These are phyloP conservation scores for Phylloscopus collybita DNA, from an alignment of 2,797 vertebrate genomes.

Conservation along the genomic window DNA sequence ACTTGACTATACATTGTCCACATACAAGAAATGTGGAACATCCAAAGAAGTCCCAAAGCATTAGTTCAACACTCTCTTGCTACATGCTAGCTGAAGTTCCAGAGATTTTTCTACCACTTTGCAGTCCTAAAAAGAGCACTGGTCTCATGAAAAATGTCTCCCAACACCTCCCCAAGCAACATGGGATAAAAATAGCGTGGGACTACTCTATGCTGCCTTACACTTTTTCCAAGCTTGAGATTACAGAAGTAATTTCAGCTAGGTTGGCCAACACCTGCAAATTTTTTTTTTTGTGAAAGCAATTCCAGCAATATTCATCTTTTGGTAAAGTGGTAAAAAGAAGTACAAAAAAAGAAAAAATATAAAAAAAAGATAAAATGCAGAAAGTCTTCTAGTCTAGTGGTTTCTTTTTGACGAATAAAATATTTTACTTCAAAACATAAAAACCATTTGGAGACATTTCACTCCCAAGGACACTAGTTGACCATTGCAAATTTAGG, in stretches of 20 bases:
- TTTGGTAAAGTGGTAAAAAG: not conserved
- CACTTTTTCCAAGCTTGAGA: constrained; percentile 45
- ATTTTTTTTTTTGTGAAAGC: not conserved
- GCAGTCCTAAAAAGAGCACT: constrained; percentile 43
- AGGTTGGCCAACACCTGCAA: not conserved
- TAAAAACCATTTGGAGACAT: not conserved
- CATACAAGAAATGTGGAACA: constrained; percentile 11
- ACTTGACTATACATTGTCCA: not conserved
- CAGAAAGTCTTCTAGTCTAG: not conserved
- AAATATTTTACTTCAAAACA: not conserved
- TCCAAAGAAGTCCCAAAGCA: constrained; percentile 27
- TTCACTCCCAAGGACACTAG: not conserved
- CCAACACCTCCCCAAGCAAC: constrained; percentile 58
- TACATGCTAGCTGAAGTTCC: constrained; percentile 39
- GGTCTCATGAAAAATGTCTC: constrained; percentile 41
- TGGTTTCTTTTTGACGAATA: not conserved
- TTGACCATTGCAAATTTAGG: not conserved
- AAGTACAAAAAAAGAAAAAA: not conserved
- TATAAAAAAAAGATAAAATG: not conserved
- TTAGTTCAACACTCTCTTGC: constrained; percentile 18
- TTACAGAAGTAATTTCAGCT: constrained; percentile 34
- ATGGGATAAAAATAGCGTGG: constrained; percentile 56
- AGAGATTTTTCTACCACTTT: constrained; percentile 38
- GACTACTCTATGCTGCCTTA: not conserved
- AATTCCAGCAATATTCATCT: not conserved